These are phyloP conservation scores for Siniperca chuatsi DNA, from an alignment of 2,113 vertebrate genomes.

Conservation along the genomic window DNA sequence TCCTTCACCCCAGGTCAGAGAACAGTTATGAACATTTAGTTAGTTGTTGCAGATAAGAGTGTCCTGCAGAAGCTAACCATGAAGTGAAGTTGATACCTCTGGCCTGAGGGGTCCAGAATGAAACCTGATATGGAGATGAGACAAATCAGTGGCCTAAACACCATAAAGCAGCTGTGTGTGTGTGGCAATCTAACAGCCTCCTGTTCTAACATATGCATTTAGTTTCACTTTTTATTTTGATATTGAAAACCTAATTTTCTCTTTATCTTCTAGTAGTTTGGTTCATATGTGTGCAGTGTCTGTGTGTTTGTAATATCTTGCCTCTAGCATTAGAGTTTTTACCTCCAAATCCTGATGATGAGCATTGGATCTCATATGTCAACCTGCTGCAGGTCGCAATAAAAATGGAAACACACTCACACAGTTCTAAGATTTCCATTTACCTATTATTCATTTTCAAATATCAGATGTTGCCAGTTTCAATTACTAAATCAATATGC, in stretches of 20 bases:
- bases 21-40: conserved; percentile 29
- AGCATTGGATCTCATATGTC: not conserved
- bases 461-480: conserved; percentile 16
- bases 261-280: not conserved
- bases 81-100: not conserved
- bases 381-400: not conserved
- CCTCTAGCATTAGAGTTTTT: not conserved
- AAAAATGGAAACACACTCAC: conserved; percentile 28
- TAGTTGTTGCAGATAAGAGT: conserved; percentile 28
- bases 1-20: not conserved
- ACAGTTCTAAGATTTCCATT: conserved; percentile 34
- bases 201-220: not conserved
- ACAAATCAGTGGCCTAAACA: conserved; percentile 11
- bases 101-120: conserved; percentile 49
- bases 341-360: not conserved
- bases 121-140: conserved; percentile 77
- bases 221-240: not conserved
- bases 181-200: conserved; percentile 2
- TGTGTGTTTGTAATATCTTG: not conserved
- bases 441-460: not conserved
- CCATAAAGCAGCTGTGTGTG: conserved; percentile 24
- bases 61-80: conserved; percentile 1
- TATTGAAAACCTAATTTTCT: no score
- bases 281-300: not conserved
- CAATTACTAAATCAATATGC: not conserved